A percentile compares a stretch with the other conserved stretches of the same genome.
phyloP scores from a whole-genome alignment of 2,888 invertebrate genomes.

The Clivina fossor region DNA sequence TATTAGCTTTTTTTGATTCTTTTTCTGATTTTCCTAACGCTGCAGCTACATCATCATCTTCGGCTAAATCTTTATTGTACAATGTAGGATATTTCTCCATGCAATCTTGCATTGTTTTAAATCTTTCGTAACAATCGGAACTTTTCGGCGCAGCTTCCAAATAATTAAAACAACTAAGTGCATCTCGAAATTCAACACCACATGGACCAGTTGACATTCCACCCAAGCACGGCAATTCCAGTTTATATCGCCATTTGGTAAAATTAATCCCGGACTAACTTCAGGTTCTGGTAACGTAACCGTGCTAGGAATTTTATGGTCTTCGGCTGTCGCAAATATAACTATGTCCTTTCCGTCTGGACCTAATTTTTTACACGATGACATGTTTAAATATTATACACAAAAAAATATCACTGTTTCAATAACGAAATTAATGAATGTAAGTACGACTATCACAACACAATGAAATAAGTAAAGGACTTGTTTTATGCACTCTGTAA shows the following conservation, averaged over 20 bases:
- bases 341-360: slow-evolving; percentile 76
- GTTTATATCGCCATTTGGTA: slow-evolving; percentile 87
- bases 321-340: slow-evolving; percentile 79
- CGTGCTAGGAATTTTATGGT: slow-evolving; percentile 72
- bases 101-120: slow-evolving; percentile 88
- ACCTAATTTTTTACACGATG: slow-evolving; percentile 55
- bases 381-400: slow-evolving; percentile 47
- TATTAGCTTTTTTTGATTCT: slow-evolving; percentile 15
- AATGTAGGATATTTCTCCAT: slow-evolving; percentile 85
- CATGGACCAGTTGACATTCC: slow-evolving; percentile 98
- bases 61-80: slow-evolving; percentile 73
- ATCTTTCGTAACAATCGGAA: slow-evolving; percentile 87
- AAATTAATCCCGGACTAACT: slow-evolving; percentile 77
- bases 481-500: slow-evolving; percentile 59
- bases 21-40: slow-evolving; percentile 40
- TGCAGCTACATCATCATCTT: slow-evolving; percentile 59
- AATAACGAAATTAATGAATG: slow-evolving; percentile 46
- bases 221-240: slow-evolving; percentile 97
- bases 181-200: slow-evolving; percentile 88
- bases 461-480: slow-evolving; percentile 52
- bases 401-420: no score
- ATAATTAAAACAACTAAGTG: slow-evolving; percentile 94
- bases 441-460: slow-evolving; percentile 51
- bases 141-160: slow-evolving; percentile 89
- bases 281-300: slow-evolving; percentile 71